These are phyloP conservation scores for Apotomis turbidana DNA, from an alignment of 2,888 invertebrate genomes.

Conservation along the genomic window DNA sequence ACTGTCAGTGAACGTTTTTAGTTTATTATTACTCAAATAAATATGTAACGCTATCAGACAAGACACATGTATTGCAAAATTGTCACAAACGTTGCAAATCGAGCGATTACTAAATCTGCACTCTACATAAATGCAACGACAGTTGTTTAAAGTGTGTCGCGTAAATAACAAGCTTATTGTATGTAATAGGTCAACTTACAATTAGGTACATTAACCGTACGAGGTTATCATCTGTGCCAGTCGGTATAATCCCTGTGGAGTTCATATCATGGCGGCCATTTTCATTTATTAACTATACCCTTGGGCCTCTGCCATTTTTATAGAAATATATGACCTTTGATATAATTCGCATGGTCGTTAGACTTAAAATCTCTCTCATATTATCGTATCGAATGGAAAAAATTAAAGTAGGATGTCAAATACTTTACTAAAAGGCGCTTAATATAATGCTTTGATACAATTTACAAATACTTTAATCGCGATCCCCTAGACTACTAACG, in stretches of 20 bases:
- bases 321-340: no score
- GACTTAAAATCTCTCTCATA: no score
- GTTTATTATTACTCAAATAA: no score
- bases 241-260: constrained; percentile 1
- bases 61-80: not conserved
- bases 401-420: no score
- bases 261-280: not conserved
- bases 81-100: not conserved
- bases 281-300: constrained; percentile 1
- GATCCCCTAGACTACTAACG: no score
- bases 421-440: no score
- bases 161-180: constrained; percentile 6
- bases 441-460: no score
- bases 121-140: not conserved
- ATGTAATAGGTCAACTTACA: constrained; percentile 29
- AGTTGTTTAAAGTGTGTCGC: not conserved
- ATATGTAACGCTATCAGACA: not conserved
- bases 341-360: no score
- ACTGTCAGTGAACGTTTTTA: no score
- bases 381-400: no score
- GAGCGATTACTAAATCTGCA: not conserved
- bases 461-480: no score
- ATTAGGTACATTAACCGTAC: constrained; percentile 18
- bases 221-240: constrained; percentile 23
- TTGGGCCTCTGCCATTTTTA: not conserved